A percentile compares a stretch with the other conserved stretches of the same genome.
These are phyloP conservation scores for Pachymerium ferrugineum DNA, from an alignment of 2,888 invertebrate species.

Conservation along the genomic window DNA sequence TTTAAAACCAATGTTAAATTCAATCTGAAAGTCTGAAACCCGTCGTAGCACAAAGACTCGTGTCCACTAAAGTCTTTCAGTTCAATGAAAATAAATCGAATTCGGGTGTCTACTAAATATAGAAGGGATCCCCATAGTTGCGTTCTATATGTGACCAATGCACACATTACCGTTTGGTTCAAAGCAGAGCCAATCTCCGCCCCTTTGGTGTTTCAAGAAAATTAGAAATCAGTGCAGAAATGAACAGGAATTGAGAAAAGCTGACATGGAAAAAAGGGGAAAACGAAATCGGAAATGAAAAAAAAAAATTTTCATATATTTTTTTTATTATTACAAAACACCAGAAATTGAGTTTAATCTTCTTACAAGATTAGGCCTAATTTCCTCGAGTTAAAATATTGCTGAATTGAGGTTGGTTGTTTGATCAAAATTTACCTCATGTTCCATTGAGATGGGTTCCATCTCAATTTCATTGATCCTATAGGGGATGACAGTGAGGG, in stretches of 20 bases:
- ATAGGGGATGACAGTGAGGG: background rate
- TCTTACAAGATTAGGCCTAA: too few relatives aligned
- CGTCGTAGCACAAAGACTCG: too few relatives aligned
- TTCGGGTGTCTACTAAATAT: background rate
- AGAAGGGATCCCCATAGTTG: background rate
- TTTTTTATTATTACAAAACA: too few relatives aligned
- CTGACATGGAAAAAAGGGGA: background rate
- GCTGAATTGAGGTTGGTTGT: background rate
- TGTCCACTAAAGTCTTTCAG: background rate
- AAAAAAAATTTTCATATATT: background rate
- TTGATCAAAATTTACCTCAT: constrained; percentile 12
- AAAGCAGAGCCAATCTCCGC: constrained; percentile 10
- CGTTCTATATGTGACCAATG: constrained; percentile 5
- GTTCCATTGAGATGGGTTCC: background rate
- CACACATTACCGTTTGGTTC: constrained; percentile 12
- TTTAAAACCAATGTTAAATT: background rate
- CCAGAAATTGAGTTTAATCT: too few relatives aligned
- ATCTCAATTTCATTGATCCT: constrained; percentile 18
- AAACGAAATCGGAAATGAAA: background rate
- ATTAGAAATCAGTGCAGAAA: constrained; percentile 14
- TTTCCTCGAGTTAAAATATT: too few relatives aligned
- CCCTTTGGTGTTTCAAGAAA: constrained; percentile 15
- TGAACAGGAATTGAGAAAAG: constrained; percentile 1
- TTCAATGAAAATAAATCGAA: background rate
- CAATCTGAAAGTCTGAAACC: too few relatives aligned